phyloP scores from a whole-genome alignment of 1,140 invertebrate species.

The Babylonia areolata region DNA sequence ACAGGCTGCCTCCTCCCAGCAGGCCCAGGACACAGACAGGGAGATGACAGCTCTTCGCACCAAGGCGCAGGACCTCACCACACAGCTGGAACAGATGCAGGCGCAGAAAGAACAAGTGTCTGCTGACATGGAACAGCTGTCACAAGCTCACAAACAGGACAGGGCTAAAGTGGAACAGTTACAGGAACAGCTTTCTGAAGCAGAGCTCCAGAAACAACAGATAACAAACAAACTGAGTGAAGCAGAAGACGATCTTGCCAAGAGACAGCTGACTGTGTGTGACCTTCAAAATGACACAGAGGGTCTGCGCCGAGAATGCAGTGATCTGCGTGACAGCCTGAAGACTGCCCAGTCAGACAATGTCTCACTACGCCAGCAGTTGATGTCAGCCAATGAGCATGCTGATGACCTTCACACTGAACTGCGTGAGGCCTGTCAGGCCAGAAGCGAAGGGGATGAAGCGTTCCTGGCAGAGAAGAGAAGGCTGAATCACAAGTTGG shows the following conservation, averaged over 20 bases:
- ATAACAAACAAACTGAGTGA: not conserved
- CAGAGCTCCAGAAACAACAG: not conserved
- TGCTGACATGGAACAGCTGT: not conserved
- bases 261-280: not conserved
- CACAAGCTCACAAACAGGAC: not conserved
- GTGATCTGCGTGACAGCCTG: constrained; percentile 11
- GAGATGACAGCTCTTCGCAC: not conserved
- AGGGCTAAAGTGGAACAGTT: not conserved
- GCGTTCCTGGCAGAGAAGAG: constrained; percentile 17
- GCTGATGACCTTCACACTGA: constrained; percentile 29
- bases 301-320: not conserved
- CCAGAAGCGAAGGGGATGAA: constrained; percentile 21
- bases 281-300: not conserved
- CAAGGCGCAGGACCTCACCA: not conserved
- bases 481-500: constrained; percentile 17
- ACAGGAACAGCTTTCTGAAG: not conserved
- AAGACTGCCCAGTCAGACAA: constrained; percentile 12
- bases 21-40: not conserved
- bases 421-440: constrained; percentile 4
- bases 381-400: constrained; percentile 8
- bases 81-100: not conserved
- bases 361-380: constrained; percentile 10
- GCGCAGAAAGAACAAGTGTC: not conserved
- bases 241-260: not conserved
- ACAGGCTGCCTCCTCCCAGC: not conserved